Conservation (phyloP, 2,113 vertebrate species). For the Cryptomyrus ogoouensis region DNA sequence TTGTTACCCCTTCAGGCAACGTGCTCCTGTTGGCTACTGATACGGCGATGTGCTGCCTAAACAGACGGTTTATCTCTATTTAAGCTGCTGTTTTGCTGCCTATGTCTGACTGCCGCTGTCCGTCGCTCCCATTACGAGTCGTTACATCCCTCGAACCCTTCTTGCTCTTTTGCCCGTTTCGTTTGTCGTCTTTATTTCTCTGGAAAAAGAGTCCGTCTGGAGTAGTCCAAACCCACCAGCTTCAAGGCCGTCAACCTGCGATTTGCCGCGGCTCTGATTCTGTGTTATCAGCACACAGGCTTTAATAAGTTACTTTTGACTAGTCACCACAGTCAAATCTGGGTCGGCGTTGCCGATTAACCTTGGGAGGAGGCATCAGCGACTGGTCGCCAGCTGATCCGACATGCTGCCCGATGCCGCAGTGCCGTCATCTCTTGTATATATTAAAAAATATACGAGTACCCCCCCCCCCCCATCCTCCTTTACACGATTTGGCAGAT, state of each 20-base stretch:
- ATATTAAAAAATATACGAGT: slow-evolving; percentile 1
- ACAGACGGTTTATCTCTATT: background rate
- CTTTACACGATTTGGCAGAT: background rate
- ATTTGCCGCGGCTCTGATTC: background rate
- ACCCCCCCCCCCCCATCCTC: background rate
- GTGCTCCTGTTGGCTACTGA: background rate
- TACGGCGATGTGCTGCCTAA: background rate
- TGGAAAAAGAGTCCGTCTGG: background rate
- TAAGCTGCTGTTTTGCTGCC: background rate
- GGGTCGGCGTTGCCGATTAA: slow-evolving; percentile 3
- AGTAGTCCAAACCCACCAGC: background rate
- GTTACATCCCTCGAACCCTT: background rate
- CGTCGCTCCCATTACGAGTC: background rate
- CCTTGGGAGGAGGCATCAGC: background rate
- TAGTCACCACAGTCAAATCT: background rate
- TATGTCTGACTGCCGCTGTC: background rate
- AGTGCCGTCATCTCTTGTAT: background rate
- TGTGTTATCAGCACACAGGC: background rate
- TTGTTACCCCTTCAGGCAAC: background rate
- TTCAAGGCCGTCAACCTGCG: background rate
- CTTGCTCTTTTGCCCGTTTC: background rate
- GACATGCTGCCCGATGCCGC: background rate
- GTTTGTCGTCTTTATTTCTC: background rate
- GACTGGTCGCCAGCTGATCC: background rate
- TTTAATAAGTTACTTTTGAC: slow-evolving; percentile 11